These are phyloP conservation scores for Oedothorax gibbosus DNA, from an alignment of 1,140 invertebrate species.

Conservation along the genomic window DNA sequence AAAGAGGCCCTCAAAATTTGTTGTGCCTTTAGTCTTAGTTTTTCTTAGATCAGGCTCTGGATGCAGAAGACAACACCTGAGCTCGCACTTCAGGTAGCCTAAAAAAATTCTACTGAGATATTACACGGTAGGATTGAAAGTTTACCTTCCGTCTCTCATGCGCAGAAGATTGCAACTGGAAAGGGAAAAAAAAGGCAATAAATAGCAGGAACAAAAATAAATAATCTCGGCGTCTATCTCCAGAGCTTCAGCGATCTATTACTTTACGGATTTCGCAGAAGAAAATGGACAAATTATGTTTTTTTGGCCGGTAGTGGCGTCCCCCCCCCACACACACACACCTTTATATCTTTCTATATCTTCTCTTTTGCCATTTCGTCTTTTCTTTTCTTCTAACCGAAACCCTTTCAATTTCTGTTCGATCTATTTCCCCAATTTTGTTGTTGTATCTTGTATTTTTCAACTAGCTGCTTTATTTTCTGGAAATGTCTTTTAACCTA, in stretches of 20 bases:
- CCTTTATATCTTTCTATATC: neutral
- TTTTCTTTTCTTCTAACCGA: neutral
- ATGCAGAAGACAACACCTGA: too few relatives aligned
- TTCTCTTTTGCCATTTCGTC: neutral
- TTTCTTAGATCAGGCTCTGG: too few relatives aligned
- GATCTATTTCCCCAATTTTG: conserved; percentile 33
- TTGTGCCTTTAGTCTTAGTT: too few relatives aligned
- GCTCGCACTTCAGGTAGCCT: too few relatives aligned
- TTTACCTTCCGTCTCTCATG: neutral
- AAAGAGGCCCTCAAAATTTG: too few relatives aligned
- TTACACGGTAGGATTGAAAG: neutral
- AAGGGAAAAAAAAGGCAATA: neutral
- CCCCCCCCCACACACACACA: neutral
- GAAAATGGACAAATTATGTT: conserved; percentile 62
- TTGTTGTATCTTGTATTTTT: conserved; percentile 6
- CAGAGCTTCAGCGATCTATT: conserved; percentile 45
- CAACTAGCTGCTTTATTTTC: conserved; percentile 35
- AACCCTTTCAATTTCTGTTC: conserved; percentile 58
- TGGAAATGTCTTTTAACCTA: conserved; percentile 51
- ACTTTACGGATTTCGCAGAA: conserved; percentile 58
- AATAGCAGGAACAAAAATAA: conserved; percentile 38
- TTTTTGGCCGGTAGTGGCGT: conserved; percentile 38
- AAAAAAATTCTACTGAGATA: too few relatives aligned
- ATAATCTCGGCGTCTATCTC: conserved; percentile 56
- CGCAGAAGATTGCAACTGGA: neutral